Percentiles rank a stretch among this genome's conserved stretches.
Conservation (phyloP, 2,797 vertebrate species). For the Valencia hispanica region DNA sequence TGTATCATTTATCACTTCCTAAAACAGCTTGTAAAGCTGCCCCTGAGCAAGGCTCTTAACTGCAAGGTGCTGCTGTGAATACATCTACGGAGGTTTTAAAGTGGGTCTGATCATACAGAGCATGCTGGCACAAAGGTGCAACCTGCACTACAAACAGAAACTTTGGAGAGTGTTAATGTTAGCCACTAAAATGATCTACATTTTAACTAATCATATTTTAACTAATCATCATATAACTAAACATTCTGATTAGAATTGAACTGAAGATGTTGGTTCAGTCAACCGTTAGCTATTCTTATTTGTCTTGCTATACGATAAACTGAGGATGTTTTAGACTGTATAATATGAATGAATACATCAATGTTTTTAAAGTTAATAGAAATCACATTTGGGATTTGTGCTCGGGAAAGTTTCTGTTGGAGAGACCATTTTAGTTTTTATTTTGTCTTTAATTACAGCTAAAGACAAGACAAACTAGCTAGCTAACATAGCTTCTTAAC, state of each 20-base stretch:
- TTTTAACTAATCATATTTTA: neutral
- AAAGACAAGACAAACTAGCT: neutral
- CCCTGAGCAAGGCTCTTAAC: conserved; percentile 43
- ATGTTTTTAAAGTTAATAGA: neutral
- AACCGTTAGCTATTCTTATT: neutral
- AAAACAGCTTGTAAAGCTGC: conserved; percentile 27
- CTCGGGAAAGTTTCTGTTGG: neutral
- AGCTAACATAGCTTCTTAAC: neutral
- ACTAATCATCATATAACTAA: neutral
- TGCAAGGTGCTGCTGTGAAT: conserved; percentile 9
- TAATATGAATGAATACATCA: neutral
- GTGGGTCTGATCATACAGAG: neutral
- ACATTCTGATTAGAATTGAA: neutral
- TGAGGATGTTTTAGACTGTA: neutral
- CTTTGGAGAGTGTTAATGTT: neutral
- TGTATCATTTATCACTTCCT: conserved; percentile 24
- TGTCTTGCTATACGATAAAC: neutral
- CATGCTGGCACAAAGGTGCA: neutral
- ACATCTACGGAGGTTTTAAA: conserved; percentile 9
- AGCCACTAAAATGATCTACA: neutral
- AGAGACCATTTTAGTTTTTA: neutral
- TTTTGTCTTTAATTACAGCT: neutral
- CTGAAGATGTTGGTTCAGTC: neutral
- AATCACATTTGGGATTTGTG: neutral
- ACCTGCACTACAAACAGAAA: neutral